Evolutionary conservation across 2,888 invertebrate genomes (phyloP).

Genomic region (Syrista parreyssii): DNA sequence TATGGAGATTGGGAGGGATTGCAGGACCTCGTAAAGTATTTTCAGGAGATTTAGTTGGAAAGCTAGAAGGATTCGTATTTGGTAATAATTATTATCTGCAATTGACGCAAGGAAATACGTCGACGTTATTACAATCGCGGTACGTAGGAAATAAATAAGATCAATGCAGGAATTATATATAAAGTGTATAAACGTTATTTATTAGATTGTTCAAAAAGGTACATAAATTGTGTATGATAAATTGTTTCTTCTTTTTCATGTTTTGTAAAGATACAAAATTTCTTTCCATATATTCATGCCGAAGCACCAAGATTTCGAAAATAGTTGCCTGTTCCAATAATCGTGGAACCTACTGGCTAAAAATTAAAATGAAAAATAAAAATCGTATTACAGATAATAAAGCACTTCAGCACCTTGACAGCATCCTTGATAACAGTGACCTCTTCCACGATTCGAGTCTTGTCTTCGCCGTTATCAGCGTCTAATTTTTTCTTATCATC

Average conservation of each 20-base stretch:
- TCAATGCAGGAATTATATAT: background rate
- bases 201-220: background rate
- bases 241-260: background rate
- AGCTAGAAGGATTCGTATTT: constrained; percentile 30
- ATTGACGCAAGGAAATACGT: constrained; percentile 26
- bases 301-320: constrained; percentile 2
- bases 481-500: constrained; percentile 7
- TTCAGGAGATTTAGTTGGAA: constrained; percentile 25
- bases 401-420: constrained; percentile 11
- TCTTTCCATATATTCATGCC: background rate
- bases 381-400: background rate
- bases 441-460: background rate
- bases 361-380: background rate
- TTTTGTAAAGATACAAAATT: background rate
- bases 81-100: constrained; percentile 37
- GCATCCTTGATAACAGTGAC: constrained; percentile 20
- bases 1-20: constrained; percentile 52
- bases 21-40: constrained; percentile 40
- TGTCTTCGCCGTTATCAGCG: background rate
- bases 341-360: constrained; percentile 4
- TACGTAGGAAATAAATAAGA: constrained; percentile 37
- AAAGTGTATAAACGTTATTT: background rate
- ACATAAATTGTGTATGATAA: background rate
- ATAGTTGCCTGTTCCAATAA: constrained; percentile 4
- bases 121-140: constrained; percentile 38